Percentiles rank a stretch among this genome's conserved stretches.
Evolutionary conservation across 2,113 vertebrate species (phyloP).

Genomic region (Hippocampus abdominalis): DNA sequence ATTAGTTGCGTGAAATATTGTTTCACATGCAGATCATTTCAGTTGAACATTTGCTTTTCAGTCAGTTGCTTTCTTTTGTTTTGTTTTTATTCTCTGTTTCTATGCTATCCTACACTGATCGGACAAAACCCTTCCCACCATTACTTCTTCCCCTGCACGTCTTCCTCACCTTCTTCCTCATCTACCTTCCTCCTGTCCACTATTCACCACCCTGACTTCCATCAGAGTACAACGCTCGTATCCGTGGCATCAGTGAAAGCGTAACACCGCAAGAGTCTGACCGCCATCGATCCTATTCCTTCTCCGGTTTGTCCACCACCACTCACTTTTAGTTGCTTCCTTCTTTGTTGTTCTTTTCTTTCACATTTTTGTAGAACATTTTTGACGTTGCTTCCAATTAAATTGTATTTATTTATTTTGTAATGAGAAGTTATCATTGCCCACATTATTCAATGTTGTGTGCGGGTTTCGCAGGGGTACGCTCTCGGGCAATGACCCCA

Average conservation of each 20-base stretch:
- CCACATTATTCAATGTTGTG: conserved; percentile 3
- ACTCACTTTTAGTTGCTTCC: conserved; percentile 59
- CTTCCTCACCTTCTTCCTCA: conserved; percentile 51
- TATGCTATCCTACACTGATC: conserved; percentile 62
- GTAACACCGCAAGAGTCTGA: conserved; percentile 73
- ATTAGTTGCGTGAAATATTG: background rate
- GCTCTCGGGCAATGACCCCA: conserved; percentile 78
- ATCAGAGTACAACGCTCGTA: conserved; percentile 92
- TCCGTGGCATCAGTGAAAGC: conserved; percentile 80
- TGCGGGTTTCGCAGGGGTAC: conserved; percentile 71
- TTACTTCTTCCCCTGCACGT: conserved; percentile 55
- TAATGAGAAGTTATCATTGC: background rate
- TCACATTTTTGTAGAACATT: conserved; percentile 16
- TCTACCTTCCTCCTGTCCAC: conserved; percentile 55
- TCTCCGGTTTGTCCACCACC: conserved; percentile 85
- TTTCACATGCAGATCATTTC: background rate
- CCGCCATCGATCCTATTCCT: conserved; percentile 86
- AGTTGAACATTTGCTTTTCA: conserved; percentile 14
- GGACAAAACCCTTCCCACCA: conserved; percentile 36
- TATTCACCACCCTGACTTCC: conserved; percentile 55
- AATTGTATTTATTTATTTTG: background rate
- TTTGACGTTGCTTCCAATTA: background rate
- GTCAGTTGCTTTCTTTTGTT: conserved; percentile 38
- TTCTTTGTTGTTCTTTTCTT: conserved; percentile 8
- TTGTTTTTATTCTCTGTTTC: conserved; percentile 40